Evolutionary conservation across 2,113 vertebrate species (phyloP).

Genomic region (Panurus biarmicus): DNA sequence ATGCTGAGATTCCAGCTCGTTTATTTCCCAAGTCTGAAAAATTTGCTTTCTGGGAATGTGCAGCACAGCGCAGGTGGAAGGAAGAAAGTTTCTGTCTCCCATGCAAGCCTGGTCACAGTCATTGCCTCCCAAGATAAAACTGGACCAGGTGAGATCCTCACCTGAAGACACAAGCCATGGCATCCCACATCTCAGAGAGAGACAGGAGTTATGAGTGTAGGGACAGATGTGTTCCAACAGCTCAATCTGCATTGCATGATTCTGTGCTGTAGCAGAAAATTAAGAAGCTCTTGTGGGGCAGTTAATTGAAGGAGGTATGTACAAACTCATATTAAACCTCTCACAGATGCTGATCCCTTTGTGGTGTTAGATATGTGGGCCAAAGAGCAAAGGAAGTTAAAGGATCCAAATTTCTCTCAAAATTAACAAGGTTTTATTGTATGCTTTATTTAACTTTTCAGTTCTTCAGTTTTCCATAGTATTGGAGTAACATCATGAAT

Average conservation of each 20-base stretch:
- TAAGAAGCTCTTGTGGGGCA: accelerated
- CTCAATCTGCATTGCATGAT: too few relatives aligned
- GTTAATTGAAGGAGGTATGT: neutral
- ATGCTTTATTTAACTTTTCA: neutral
- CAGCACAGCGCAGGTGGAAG: neutral
- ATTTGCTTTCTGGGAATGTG: neutral
- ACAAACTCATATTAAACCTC: neutral
- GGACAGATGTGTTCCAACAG: neutral
- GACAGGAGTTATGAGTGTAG: neutral
- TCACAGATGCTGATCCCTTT: neutral
- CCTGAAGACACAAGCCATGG: neutral
- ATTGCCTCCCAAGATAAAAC: neutral
- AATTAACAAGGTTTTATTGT: neutral
- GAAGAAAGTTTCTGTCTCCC: neutral
- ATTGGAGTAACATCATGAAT: too few relatives aligned
- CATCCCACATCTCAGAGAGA: neutral
- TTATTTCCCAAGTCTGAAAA: neutral
- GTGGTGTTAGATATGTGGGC: neutral
- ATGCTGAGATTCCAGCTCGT: neutral
- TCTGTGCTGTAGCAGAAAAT: neutral
- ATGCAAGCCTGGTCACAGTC: neutral
- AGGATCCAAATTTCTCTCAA: neutral
- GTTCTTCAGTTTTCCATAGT: neutral
- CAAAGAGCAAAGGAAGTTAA: neutral
- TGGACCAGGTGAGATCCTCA: too few relatives aligned